These are phyloP conservation scores for Thereva unica DNA, from an alignment of 2,888 invertebrate genomes.

Conservation along the genomic window DNA sequence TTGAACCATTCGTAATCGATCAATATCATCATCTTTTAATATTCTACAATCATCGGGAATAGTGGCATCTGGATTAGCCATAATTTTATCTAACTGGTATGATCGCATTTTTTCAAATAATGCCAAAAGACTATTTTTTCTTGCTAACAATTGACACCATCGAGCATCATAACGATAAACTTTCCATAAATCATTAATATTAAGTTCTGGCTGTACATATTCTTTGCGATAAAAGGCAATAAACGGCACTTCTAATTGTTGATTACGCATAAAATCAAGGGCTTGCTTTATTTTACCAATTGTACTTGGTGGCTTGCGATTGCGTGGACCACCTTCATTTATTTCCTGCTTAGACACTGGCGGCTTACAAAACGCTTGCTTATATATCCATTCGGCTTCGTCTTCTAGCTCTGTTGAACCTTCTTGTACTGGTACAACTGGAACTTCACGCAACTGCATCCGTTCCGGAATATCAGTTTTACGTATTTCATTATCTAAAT, in stretches of 20 bases:
- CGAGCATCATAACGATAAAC: conserved; percentile 95
- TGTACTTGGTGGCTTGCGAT: conserved; percentile 70
- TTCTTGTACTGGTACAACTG: conserved; percentile 80
- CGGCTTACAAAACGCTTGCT: conserved; percentile 85
- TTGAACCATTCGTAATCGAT: conserved; percentile 74
- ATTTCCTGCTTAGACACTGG: conserved; percentile 75
- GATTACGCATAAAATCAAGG: conserved; percentile 93
- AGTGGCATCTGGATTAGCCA: conserved; percentile 81
- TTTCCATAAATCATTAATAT: conserved; percentile 95
- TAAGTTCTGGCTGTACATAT: conserved; percentile 91
- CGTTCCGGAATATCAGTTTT: conserved; percentile 89
- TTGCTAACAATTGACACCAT: conserved; percentile 86
- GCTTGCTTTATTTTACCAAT: conserved; percentile 92
- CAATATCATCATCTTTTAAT: conserved; percentile 83
- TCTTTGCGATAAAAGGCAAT: conserved; percentile 99
- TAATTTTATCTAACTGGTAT: conserved; percentile 82
- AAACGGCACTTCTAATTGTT: conserved; percentile 95
- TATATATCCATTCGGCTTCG: conserved; percentile 98
- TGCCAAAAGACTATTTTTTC: conserved; percentile 80
- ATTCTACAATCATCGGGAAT: conserved; percentile 81
- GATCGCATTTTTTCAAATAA: conserved; percentile 91
- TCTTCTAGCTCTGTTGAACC: conserved; percentile 87
- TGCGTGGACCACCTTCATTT: conserved; percentile 56
- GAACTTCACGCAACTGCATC: conserved; percentile 87
- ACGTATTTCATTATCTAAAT: conserved; percentile 87